phyloP scores from a whole-genome alignment of 2,797 vertebrate species.

The Eidolon dupreanum region DNA sequence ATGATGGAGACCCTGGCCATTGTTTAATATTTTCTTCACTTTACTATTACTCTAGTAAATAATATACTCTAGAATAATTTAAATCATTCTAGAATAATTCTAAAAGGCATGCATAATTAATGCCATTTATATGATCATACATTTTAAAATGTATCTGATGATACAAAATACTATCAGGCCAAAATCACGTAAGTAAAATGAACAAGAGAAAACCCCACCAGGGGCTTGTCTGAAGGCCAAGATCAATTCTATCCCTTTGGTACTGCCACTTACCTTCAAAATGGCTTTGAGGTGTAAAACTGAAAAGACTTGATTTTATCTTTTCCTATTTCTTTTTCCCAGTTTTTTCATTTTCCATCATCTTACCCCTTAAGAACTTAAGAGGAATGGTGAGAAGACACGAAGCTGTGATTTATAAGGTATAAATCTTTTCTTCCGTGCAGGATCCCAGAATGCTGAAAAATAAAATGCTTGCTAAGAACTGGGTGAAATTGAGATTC shows the following conservation, averaged over 20 bases:
- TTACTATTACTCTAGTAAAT: not conserved
- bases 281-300: slow-evolving; percentile 80
- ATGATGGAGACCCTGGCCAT: not conserved
- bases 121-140: not conserved
- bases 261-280: slow-evolving; percentile 81
- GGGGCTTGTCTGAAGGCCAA: slow-evolving; percentile 79
- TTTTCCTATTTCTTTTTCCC: slow-evolving; percentile 52
- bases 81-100: too few relatives aligned
- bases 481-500: slow-evolving; percentile 51
- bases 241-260: slow-evolving; percentile 78
- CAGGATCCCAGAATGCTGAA: slow-evolving; percentile 18
- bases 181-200: slow-evolving; percentile 50
- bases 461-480: slow-evolving; percentile 62
- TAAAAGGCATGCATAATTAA: slow-evolving; percentile 9
- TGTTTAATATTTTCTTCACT: not conserved
- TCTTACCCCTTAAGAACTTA: slow-evolving; percentile 66
- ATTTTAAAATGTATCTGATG: slow-evolving; percentile 63
- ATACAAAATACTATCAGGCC: slow-evolving; percentile 54
- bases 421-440: slow-evolving; percentile 68
- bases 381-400: slow-evolving; percentile 67
- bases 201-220: not conserved
- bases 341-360: slow-evolving; percentile 69
- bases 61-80: too few relatives aligned
- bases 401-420: slow-evolving; percentile 71
- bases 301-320: slow-evolving; percentile 77